Evolutionary conservation across 2,797 vertebrate genomes (phyloP).

Genomic region (Chloroceryle amazona): DNA sequence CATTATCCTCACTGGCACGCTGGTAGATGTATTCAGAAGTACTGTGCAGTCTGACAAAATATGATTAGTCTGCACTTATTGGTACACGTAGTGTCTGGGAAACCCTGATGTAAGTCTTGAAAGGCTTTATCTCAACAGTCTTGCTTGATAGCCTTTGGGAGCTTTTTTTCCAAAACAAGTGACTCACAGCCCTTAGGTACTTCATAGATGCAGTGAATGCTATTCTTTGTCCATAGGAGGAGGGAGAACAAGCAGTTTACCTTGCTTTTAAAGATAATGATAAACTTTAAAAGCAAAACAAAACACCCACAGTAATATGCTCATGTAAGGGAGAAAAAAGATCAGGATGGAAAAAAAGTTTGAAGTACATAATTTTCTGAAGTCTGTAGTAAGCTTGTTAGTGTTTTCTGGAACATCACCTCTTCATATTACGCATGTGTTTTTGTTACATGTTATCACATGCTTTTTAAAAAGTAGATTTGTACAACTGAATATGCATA

Average conservation of each 20-base stretch:
- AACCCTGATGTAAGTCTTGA: conserved; percentile 57
- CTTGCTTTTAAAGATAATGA: conserved; percentile 12
- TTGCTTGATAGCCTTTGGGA: conserved; percentile 27
- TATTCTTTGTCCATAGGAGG: not conserved
- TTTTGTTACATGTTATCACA: not conserved
- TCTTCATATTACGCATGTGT: not conserved
- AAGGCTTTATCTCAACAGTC: conserved; percentile 50
- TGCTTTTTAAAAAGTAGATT: not conserved
- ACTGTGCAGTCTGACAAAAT: conserved; percentile 35
- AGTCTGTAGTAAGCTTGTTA: not conserved
- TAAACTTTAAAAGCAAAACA: not conserved
- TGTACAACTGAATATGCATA: not conserved
- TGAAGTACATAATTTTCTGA: not conserved
- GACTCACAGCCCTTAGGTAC: not conserved
- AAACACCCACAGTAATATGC: not conserved
- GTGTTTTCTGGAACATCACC: not conserved
- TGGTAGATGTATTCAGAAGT: conserved; percentile 19
- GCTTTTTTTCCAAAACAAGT: conserved; percentile 54
- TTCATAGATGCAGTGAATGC: not conserved
- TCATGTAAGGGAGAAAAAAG: not conserved
- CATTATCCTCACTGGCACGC: not conserved
- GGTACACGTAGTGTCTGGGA: conserved; percentile 35
- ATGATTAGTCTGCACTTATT: conserved; percentile 42
- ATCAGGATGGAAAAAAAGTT: not conserved
- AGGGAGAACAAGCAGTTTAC: not conserved